These are phyloP conservation scores for Venustaconcha ellipsiformis DNA, from an alignment of 1,140 invertebrate genomes.

Conservation along the genomic window DNA sequence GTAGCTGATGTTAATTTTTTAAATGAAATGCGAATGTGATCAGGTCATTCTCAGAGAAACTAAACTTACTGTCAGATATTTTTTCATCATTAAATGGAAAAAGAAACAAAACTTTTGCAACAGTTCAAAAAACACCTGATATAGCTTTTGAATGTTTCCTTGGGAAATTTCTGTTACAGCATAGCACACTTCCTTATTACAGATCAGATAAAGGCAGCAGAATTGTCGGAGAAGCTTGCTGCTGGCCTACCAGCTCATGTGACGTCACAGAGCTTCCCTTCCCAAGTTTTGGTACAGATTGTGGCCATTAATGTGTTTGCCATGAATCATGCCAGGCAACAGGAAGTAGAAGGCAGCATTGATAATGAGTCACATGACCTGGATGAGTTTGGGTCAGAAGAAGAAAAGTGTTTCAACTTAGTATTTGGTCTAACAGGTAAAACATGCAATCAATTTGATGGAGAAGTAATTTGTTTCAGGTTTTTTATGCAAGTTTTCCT, in stretches of 20 bases:
- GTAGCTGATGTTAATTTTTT: too few species aligned
- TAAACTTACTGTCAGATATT: too few species aligned
- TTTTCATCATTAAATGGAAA: too few species aligned
- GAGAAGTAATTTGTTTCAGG: too few species aligned
- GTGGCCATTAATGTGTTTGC: slow-evolving; percentile 81
- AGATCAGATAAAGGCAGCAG: slow-evolving; percentile 73
- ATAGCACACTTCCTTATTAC: background rate
- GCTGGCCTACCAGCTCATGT: slow-evolving; percentile 80
- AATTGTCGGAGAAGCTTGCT: slow-evolving; percentile 74
- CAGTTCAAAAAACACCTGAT: too few species aligned
- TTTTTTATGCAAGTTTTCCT: too few species aligned
- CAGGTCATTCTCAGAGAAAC: too few species aligned
- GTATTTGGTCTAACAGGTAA: slow-evolving; percentile 78
- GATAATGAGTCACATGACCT: slow-evolving; percentile 19
- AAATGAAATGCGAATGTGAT: too few species aligned
- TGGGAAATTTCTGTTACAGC: too few species aligned
- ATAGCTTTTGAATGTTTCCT: too few species aligned
- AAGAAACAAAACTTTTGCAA: too few species aligned
- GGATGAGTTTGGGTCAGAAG: slow-evolving; percentile 35
- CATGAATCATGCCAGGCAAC: slow-evolving; percentile 74
- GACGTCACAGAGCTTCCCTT: slow-evolving; percentile 82
- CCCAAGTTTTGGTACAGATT: slow-evolving; percentile 82
- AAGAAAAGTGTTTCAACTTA: slow-evolving; percentile 71
- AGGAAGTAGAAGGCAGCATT: slow-evolving; percentile 18
- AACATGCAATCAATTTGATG: background rate